phyloP scores from a whole-genome alignment of 2,888 invertebrate genomes.

The Calameuta pallipes region DNA sequence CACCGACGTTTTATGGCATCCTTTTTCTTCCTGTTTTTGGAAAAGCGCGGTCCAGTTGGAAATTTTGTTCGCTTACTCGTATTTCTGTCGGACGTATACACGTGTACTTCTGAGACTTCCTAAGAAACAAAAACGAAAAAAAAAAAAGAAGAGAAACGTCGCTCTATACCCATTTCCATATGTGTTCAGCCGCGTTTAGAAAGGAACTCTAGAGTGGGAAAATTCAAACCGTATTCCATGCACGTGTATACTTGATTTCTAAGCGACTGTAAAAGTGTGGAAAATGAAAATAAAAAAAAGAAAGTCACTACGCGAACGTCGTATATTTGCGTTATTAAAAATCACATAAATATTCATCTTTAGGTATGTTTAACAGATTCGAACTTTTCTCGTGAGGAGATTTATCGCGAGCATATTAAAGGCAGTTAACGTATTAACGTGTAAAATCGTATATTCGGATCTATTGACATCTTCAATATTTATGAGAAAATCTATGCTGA shows the following conservation, averaged over 20 bases:
- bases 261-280: not conserved
- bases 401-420: not conserved
- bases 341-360: not conserved
- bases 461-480: not conserved
- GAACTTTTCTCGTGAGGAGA: not conserved
- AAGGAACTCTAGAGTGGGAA: conserved; percentile 18
- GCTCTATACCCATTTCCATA: conserved; percentile 31
- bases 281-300: not conserved
- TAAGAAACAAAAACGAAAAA: not conserved
- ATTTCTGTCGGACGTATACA: conserved; percentile 28
- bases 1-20: not conserved
- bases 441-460: not conserved
- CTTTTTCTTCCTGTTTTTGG: not conserved
- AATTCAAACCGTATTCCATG: not conserved
- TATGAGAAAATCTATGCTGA: not conserved
- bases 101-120: conserved; percentile 16
- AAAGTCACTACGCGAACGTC: not conserved
- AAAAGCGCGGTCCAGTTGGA: not conserved
- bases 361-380: not conserved
- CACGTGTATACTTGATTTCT: not conserved
- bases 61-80: conserved; percentile 22
- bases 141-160: conserved; percentile 26
- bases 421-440: not conserved
- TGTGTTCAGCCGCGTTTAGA: conserved; percentile 28
- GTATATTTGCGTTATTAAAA: not conserved